Evolutionary conservation across 2,888 invertebrate species (phyloP).

Genomic region (Cataglyphis livida): DNA sequence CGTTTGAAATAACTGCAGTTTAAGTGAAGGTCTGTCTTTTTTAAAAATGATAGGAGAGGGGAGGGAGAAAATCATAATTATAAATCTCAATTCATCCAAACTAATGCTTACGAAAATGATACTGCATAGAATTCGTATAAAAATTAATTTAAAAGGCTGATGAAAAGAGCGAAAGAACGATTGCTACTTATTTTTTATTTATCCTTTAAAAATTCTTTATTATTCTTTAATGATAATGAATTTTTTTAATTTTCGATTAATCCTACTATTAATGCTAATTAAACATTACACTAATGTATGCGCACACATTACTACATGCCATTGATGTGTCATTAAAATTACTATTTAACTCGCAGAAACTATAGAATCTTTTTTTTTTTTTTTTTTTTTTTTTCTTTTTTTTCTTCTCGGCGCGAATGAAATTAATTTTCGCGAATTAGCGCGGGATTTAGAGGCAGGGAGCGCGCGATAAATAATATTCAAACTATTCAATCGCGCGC

Average conservation of each 20-base stretch:
- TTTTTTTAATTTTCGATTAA: not conserved
- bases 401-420: not conserved
- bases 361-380: not conserved
- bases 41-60: not conserved
- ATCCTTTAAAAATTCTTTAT: too few species aligned
- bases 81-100: not conserved
- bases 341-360: not conserved
- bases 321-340: not conserved
- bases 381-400: not conserved
- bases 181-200: too few species aligned
- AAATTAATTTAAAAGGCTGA: not conserved
- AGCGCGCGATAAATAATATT: constrained; percentile 27
- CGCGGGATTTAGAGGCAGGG: constrained; percentile 6
- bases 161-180: not conserved
- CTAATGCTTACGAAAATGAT: not conserved
- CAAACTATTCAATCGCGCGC: constrained; percentile 38
- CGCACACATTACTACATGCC: too few species aligned
- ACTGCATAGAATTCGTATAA: not conserved
- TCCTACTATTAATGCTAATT: not conserved
- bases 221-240: not conserved
- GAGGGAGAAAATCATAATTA: not conserved
- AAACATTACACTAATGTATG: not conserved
- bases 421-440: constrained; percentile 11
- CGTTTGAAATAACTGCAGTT: constrained; percentile 5
- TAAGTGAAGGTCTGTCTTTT: not conserved